Evolutionary conservation across 2,797 vertebrate species (phyloP).

Genomic region (Vultur gryphus): DNA sequence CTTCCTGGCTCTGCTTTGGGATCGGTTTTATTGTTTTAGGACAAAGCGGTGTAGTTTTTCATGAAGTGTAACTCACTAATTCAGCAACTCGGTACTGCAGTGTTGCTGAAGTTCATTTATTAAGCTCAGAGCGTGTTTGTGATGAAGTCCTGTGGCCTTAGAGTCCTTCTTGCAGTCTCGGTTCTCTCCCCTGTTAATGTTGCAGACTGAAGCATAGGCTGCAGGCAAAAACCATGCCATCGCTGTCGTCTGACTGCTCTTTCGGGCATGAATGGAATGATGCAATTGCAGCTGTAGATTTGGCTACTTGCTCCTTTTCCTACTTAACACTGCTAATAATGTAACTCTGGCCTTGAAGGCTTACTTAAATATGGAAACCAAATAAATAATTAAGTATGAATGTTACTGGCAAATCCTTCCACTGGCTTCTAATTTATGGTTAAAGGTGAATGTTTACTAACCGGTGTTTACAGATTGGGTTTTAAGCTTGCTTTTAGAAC

Average conservation of each 20-base stretch:
- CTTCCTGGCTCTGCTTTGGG: neutral
- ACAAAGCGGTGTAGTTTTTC: neutral
- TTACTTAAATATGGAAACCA: neutral
- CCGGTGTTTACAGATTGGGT: neutral
- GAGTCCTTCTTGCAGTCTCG: no score
- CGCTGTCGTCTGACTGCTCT: neutral
- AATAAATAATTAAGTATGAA: neutral
- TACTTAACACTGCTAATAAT: neutral
- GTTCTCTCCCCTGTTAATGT: neutral
- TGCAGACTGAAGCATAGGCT: neutral
- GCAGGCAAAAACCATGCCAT: rapidly evolving
- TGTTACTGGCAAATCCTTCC: neutral
- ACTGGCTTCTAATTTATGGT: neutral
- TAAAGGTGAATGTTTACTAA: neutral
- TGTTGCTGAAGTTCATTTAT: neutral
- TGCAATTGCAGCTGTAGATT: neutral
- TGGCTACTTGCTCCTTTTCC: neutral
- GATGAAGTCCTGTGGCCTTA: no score
- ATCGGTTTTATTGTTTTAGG: neutral
- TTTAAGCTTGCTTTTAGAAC: neutral
- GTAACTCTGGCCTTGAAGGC: neutral
- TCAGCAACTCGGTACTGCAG: neutral
- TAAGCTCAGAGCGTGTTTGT: neutral
- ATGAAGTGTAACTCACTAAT: neutral
- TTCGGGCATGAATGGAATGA: neutral